A percentile compares a stretch with the other conserved stretches of the same genome.
Conservation (phyloP, 2,113 vertebrate species). For the Benitochromis conjunctus region DNA sequence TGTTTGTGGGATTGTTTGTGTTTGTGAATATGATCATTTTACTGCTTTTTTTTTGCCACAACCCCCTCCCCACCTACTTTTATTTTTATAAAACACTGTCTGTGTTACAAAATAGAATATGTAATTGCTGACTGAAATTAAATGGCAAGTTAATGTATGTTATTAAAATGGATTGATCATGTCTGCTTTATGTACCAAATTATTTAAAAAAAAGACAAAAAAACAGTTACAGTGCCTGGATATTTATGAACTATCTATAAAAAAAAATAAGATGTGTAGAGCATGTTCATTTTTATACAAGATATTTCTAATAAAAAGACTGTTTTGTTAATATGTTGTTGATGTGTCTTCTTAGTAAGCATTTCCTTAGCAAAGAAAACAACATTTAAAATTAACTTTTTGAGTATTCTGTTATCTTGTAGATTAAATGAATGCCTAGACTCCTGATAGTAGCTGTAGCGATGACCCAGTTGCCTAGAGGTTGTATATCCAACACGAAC, state of each 20-base stretch:
- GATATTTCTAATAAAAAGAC: slow-evolving; percentile 95
- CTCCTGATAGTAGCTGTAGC: no score
- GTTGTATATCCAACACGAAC: background rate
- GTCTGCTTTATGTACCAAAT: slow-evolving; percentile 87
- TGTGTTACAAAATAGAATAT: slow-evolving; percentile 82
- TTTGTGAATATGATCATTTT: slow-evolving; percentile 69
- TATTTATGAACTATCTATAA: slow-evolving; percentile 86
- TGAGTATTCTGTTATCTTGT: background rate
- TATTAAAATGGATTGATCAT: slow-evolving; percentile 85
- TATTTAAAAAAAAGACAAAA: slow-evolving; percentile 73
- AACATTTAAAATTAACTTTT: background rate
- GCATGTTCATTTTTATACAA: slow-evolving; percentile 98
- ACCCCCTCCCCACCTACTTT: background rate
- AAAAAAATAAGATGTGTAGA: slow-evolving; percentile 82
- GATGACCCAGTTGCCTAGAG: no score
- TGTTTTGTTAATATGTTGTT: slow-evolving; percentile 82
- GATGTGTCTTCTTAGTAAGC: background rate
- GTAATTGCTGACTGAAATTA: slow-evolving; percentile 86
- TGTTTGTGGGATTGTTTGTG: slow-evolving; percentile 81
- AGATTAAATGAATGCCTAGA: background rate
- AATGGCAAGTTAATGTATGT: slow-evolving; percentile 90
- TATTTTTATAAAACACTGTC: slow-evolving; percentile 59
- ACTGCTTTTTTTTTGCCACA: slow-evolving; percentile 14
- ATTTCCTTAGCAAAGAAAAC: background rate
- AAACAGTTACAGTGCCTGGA: slow-evolving; percentile 92